Evolutionary conservation across 2,113 vertebrate species (phyloP).

Genomic region (Gadus macrocephalus): DNA sequence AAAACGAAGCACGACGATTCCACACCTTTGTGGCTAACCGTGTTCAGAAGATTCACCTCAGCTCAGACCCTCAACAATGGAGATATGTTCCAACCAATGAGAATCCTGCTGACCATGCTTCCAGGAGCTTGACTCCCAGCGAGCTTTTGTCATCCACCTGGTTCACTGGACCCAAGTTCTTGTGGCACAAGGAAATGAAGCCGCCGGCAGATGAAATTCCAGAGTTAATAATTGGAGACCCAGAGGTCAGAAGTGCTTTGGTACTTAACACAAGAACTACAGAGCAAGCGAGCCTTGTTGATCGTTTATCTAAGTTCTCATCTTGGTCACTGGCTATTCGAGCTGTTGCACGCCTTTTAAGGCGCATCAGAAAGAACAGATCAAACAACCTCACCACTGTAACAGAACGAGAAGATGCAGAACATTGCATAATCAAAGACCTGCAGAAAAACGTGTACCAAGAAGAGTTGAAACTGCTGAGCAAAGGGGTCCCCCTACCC

Average conservation of each 20-base stretch:
- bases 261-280: neutral
- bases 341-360: no score
- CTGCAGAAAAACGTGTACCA: no score
- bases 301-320: neutral
- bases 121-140: neutral
- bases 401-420: no score
- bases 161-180: neutral
- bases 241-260: neutral
- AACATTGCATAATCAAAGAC: no score
- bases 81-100: neutral
- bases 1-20: constrained; percentile 1
- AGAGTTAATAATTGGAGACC: neutral
- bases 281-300: no score
- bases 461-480: no score
- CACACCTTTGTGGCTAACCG: neutral
- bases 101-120: neutral
- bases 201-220: neutral
- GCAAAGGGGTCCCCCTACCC: no score
- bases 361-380: no score
- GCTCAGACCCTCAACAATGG: constrained; percentile 2
- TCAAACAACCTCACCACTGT: no score
- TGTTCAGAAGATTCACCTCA: neutral
- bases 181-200: neutral
- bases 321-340: no score
- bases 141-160: neutral